phyloP scores from a whole-genome alignment of 92 coral and sea anemone species.

The Porites evermanni region DNA sequence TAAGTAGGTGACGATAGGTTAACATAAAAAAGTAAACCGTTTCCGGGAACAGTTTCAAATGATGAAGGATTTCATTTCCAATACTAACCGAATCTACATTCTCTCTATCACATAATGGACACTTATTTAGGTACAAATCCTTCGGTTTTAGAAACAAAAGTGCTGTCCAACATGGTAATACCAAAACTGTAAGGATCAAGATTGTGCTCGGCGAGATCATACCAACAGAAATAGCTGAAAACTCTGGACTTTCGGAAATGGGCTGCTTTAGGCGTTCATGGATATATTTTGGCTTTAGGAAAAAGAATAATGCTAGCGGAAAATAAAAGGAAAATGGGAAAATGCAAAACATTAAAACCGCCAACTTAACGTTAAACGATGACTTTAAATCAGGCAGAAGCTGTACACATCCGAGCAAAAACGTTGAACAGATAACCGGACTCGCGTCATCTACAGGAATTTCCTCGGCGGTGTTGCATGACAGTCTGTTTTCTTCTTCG shows the following conservation, averaged over 20 bases:
- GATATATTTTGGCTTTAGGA: not conserved
- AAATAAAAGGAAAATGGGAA: not conserved
- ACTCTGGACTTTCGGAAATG: not conserved
- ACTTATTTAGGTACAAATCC: not conserved
- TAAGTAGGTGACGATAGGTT: not conserved
- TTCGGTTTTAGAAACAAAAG: not conserved
- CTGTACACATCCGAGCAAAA: not conserved
- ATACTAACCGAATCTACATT: not conserved
- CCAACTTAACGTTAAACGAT: constrained; percentile 3
- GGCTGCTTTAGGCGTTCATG: not conserved
- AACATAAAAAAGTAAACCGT: not conserved
- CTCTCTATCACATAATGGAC: too few relatives aligned
- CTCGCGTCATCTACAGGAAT: constrained; percentile 20
- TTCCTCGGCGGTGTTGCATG: not conserved
- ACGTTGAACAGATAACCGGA: not conserved
- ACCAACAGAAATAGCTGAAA: not conserved
- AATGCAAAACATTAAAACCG: not conserved
- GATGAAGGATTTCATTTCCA: not conserved
- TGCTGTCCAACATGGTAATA: not conserved
- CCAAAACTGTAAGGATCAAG: not conserved
- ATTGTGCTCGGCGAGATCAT: not conserved
- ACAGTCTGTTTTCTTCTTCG: constrained; percentile 9
- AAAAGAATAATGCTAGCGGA: not conserved
- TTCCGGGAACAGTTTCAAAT: not conserved
- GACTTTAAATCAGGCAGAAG: not conserved